Conservation (phyloP, 2,113 vertebrate species). For the Cromileptes altivelis region DNA sequence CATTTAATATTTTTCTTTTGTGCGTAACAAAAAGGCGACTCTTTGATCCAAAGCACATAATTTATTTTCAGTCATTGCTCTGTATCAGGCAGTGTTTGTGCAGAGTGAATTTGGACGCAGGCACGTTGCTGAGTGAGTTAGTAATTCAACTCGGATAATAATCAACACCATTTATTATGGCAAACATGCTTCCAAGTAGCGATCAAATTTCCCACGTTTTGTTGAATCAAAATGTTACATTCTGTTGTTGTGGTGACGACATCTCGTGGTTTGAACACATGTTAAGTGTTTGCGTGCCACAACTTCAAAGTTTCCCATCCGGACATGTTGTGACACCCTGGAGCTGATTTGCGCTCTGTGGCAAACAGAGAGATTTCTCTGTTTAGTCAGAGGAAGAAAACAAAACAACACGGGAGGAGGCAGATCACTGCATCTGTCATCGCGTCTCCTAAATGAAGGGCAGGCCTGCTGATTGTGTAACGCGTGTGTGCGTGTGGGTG, state of each 20-base stretch:
- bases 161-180: background rate
- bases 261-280: background rate
- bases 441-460: slow-evolving; percentile 23
- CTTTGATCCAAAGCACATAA: background rate
- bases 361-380: slow-evolving; percentile 29
- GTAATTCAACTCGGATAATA: background rate
- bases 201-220: background rate
- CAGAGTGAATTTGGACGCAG: background rate
- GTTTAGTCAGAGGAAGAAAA: slow-evolving; percentile 62
- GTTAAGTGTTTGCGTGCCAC: background rate
- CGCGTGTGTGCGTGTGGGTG: background rate
- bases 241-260: background rate
- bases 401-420: slow-evolving; percentile 54
- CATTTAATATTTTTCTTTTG: background rate
- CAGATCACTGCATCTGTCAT: slow-evolving; percentile 69
- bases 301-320: background rate
- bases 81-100: background rate
- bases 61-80: background rate
- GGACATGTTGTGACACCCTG: slow-evolving; percentile 32
- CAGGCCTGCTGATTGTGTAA: slow-evolving; percentile 47
- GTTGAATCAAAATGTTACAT: background rate
- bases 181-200: background rate
- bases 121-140: background rate
- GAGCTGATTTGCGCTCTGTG: slow-evolving; percentile 11
- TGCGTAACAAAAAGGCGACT: background rate